Base-by-base conservation (phyloP, 1,140 invertebrate species). In the Meloidogyne chitwoodi region DNA sequence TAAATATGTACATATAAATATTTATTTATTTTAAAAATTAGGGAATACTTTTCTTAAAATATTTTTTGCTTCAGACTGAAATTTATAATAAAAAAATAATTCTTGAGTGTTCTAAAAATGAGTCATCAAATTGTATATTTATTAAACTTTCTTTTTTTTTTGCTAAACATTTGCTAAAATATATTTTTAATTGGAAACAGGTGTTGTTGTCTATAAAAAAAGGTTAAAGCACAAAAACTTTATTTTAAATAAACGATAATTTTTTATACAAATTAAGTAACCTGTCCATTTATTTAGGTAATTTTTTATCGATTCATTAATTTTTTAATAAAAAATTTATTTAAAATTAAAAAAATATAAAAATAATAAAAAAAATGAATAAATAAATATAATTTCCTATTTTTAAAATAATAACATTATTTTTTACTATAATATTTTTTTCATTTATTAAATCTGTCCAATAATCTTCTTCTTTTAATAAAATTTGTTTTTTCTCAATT, bases 401-500 rank as follows among this genome's bases (percentile, higher is more conserved):
- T n/a, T n/a, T 56, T 56, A 56, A 56, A 16, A 22, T 56, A 56
- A n/a, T 56, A n/a, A 19, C 48, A n/a, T 56, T 56, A 56, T 56
- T 56, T 56, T 56, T 56, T 56, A 56, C 6, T n/a, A 8, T n/a
- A 5, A 56, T n/a, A 56, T 56, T 56, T 56, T n/a, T 56, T 56
- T 56, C n/a, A 56, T 56, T 56, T n/a, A 56, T 56, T 56, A 56
- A 56, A 75, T 68, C 67, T 12, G 14, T 26, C 67, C 67, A 68
- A 68, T 68, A 68, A 31, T 68, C 67, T 24, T 68, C 16, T 38
- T 22, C 27, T 3, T 31, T 34, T 69, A 26, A 26, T 26, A 26
- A 26, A 6, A 31, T 56, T 56, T 26, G 16, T 56, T 14, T 29
- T 12, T 69, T 8, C 31, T 31, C 31, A 19, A 41, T 38, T 16